Evolutionary conservation across 2,888 invertebrate genomes (phyloP).

Genomic region (Chloromyia formosa): DNA sequence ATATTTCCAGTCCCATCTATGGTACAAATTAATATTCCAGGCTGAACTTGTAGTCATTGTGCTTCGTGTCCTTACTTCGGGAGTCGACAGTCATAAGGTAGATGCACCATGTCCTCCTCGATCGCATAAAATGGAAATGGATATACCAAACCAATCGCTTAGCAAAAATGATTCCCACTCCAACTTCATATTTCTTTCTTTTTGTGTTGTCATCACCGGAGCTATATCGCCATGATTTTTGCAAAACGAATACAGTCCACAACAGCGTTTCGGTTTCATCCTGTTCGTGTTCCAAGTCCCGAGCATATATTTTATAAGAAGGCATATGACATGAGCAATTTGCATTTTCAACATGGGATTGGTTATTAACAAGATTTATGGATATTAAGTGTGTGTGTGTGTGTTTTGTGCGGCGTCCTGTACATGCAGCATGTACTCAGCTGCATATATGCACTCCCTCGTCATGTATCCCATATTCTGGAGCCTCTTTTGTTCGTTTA

Average conservation of each 20-base stretch:
- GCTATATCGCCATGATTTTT: conserved; percentile 5
- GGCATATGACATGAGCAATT: conserved; percentile 62
- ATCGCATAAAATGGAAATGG: too few relatives aligned
- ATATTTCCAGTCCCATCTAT: too few relatives aligned
- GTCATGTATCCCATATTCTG: background rate
- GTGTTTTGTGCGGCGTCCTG: conserved; percentile 50
- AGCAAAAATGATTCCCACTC: conserved; percentile 7
- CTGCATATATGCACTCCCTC: background rate
- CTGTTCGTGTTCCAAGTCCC: conserved; percentile 7
- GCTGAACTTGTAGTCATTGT: too few relatives aligned
- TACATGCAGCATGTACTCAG: conserved; percentile 7
- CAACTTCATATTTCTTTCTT: background rate
- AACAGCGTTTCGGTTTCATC: conserved; percentile 1
- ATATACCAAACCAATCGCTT: background rate
- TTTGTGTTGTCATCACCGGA: background rate
- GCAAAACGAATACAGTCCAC: background rate
- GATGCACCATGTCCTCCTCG: too few relatives aligned
- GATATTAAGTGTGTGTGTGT: conserved; percentile 59
- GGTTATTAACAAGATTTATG: conserved; percentile 64
- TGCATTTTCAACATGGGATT: conserved; percentile 63
- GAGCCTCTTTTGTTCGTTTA: conserved; percentile 28
- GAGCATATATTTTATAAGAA: conserved; percentile 43
- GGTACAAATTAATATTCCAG: too few relatives aligned
- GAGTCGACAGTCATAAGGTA: too few relatives aligned
- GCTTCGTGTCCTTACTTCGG: too few relatives aligned